Evolutionary conservation across 2,888 invertebrate species (phyloP).

Genomic region (Drosophila villosipedis): DNA sequence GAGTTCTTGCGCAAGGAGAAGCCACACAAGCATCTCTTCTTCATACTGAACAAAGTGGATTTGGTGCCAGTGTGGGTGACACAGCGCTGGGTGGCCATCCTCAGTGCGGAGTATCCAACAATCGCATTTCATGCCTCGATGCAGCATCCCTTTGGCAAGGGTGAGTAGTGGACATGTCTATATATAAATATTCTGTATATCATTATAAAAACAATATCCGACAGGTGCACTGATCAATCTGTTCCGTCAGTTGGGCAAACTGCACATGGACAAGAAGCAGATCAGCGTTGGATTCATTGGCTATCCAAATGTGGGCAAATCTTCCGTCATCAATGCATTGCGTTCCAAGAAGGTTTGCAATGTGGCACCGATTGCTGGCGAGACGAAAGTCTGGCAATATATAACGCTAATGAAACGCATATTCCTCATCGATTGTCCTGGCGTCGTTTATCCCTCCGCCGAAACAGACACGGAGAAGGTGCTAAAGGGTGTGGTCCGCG

Average conservation of each 20-base stretch:
- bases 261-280: slow-evolving; percentile 98
- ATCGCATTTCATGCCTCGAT: slow-evolving; percentile 99
- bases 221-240: slow-evolving; percentile 95
- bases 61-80: slow-evolving; percentile 99
- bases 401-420: slow-evolving; percentile 98
- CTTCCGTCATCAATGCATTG: slow-evolving; percentile 98
- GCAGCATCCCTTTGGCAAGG: slow-evolving; percentile 99
- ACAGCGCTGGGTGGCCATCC: slow-evolving; percentile 97
- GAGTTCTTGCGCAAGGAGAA: slow-evolving; percentile 97
- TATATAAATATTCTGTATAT: background rate
- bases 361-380: slow-evolving; percentile 99
- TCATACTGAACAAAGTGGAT: slow-evolving; percentile 98
- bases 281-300: slow-evolving; percentile 99
- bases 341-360: slow-evolving; percentile 99
- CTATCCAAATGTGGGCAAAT: slow-evolving; percentile 99
- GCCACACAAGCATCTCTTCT: slow-evolving; percentile 98
- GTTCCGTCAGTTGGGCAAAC: slow-evolving; percentile 96
- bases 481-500: slow-evolving; percentile 98
- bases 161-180: slow-evolving; percentile 35
- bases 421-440: slow-evolving; percentile 99
- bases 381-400: slow-evolving; percentile 99
- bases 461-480: slow-evolving; percentile 98
- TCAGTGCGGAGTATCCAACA: slow-evolving; percentile 98
- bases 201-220: background rate
- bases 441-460: slow-evolving; percentile 98